Evolutionary conservation across 2,113 vertebrate species (phyloP).

Genomic region (Prietella phreatophila): DNA sequence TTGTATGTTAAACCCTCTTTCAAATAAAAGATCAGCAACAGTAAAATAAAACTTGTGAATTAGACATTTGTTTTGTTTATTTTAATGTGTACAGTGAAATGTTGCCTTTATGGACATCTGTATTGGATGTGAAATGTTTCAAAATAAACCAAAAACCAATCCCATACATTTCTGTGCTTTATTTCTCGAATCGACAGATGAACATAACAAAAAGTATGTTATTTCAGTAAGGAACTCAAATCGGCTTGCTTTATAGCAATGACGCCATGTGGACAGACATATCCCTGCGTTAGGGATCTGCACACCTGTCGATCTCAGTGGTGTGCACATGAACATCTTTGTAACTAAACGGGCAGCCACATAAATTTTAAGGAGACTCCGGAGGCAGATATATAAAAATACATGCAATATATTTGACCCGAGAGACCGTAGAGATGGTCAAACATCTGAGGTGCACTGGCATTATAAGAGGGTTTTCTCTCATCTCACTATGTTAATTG

Average conservation of each 20-base stretch:
- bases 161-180: neutral
- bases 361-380: neutral
- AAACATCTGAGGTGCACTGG: neutral
- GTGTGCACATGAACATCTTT: neutral
- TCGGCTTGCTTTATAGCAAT: neutral
- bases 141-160: neutral
- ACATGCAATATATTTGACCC: neutral
- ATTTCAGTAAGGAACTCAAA: neutral
- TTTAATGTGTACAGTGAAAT: no score
- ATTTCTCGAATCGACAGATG: neutral
- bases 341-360: neutral
- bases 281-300: no score
- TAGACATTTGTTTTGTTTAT: no score
- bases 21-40: no score
- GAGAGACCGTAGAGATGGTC: neutral
- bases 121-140: neutral
- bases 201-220: neutral
- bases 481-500: neutral
- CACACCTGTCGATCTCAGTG: neutral
- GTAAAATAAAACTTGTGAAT: no score
- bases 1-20: no score
- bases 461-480: neutral
- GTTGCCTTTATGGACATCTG: no score
- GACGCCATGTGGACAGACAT: neutral
- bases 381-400: neutral